A percentile compares a stretch with the other conserved stretches of the same genome.
Evolutionary conservation across 2,797 vertebrate species (phyloP).

Genomic region (Peromyscus aztecus): DNA sequence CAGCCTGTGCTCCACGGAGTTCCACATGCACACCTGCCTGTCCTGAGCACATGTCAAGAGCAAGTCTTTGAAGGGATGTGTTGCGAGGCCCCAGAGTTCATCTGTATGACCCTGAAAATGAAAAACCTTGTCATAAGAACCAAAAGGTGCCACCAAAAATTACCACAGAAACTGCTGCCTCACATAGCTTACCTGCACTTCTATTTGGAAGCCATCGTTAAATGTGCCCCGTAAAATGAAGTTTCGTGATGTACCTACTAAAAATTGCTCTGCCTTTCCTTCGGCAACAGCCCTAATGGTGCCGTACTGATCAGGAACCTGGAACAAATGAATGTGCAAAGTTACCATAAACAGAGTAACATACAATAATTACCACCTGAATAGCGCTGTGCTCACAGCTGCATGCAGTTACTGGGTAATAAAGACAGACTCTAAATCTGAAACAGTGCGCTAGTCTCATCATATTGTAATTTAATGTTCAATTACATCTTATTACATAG

Average conservation of each 20-base stretch:
- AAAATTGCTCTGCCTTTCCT: slow-evolving; percentile 96
- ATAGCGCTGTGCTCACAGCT: not conserved
- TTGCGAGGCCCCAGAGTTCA: slow-evolving; percentile 97
- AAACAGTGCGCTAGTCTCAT: slow-evolving; percentile 27
- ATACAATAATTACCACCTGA: not conserved
- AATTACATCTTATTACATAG: slow-evolving; percentile 51
- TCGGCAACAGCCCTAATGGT: slow-evolving; percentile 96
- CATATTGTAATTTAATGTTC: not conserved
- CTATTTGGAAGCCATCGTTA: slow-evolving; percentile 96
- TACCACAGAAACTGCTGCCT: not conserved
- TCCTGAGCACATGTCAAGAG: slow-evolving; percentile 98
- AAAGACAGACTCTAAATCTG: slow-evolving; percentile 38
- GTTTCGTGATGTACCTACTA: slow-evolving; percentile 97
- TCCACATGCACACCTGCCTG: slow-evolving; percentile 97
- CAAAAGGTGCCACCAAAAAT: slow-evolving; percentile 33
- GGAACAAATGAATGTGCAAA: slow-evolving; percentile 67
- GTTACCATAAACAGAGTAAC: not conserved
- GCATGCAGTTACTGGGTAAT: not conserved
- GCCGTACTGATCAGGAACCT: slow-evolving; percentile 98
- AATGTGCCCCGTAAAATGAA: slow-evolving; percentile 97
- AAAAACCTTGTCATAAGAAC: slow-evolving; percentile 59
- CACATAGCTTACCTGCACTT: slow-evolving; percentile 93
- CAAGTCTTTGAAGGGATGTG: slow-evolving; percentile 95
- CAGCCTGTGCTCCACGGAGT: slow-evolving; percentile 93
- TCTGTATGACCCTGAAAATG: slow-evolving; percentile 96